Percentiles rank a stretch among this genome's conserved stretches.
Evolutionary conservation across 2,888 invertebrate species (phyloP).

Genomic region (Tetragonula carbonaria): DNA sequence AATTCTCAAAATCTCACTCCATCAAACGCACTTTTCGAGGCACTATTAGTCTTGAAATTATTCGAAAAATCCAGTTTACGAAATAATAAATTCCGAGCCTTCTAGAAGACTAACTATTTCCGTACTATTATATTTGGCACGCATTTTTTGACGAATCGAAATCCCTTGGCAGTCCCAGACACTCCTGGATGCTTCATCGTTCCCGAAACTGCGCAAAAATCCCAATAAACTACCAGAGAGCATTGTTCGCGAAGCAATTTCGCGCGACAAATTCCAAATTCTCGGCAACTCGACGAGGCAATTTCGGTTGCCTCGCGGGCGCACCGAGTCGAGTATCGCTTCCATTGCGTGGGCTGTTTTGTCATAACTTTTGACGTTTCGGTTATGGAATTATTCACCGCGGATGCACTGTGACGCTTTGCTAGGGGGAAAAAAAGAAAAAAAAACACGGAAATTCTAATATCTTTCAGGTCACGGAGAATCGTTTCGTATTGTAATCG

Average conservation of each 20-base stretch:
- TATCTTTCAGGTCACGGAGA: slow-evolving; percentile 21
- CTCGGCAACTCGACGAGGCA: neutral
- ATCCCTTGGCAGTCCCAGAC: neutral
- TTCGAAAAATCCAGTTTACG: neutral
- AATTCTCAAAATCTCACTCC: too few species aligned
- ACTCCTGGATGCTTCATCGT: neutral
- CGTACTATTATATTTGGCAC: neutral
- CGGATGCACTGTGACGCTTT: too few species aligned
- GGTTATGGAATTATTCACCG: slow-evolving; percentile 16
- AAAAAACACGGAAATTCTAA: too few species aligned
- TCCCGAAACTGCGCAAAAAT: neutral
- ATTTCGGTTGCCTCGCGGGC: neutral
- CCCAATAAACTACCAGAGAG: neutral
- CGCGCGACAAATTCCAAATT: neutral
- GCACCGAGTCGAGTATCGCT: neutral
- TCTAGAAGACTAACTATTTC: neutral
- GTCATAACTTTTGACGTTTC: slow-evolving; percentile 29
- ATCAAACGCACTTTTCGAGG: too few species aligned
- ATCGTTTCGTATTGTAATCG: slow-evolving; percentile 41
- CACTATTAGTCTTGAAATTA: neutral
- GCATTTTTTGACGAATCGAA: neutral
- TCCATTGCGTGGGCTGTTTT: slow-evolving; percentile 4
- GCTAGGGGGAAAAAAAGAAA: too few species aligned
- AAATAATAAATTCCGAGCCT: neutral
- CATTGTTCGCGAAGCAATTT: neutral